Evolutionary conservation across 2,888 invertebrate genomes (phyloP).

Genomic region (Drosophila siamana): DNA sequence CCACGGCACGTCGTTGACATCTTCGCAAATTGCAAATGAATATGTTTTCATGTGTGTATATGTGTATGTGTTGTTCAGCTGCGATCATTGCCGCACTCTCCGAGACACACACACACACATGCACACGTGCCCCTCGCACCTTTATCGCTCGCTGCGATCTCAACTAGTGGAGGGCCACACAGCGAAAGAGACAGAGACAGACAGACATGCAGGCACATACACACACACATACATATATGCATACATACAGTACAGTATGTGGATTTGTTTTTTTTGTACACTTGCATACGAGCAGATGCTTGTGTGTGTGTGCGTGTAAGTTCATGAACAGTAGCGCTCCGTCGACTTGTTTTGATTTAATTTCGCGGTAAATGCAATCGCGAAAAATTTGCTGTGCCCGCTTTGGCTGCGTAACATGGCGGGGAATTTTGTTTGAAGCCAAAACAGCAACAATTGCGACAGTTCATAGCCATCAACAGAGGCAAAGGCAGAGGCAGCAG

Average conservation of each 20-base stretch:
- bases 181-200: conserved; percentile 17
- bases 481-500: conserved; percentile 23
- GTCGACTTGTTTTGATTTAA: conserved; percentile 75
- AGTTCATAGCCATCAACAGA: conserved; percentile 21
- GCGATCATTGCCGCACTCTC: conserved; percentile 55
- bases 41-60: conserved; percentile 50
- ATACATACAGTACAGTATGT: background rate
- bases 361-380: conserved; percentile 79
- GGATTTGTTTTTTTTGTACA: conserved; percentile 5
- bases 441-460: conserved; percentile 52
- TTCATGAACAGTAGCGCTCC: conserved; percentile 70
- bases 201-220: conserved; percentile 40
- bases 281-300: conserved; percentile 13
- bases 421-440: conserved; percentile 78
- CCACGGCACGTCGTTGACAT: conserved; percentile 71
- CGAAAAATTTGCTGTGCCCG: conserved; percentile 47
- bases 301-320: conserved; percentile 52
- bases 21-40: conserved; percentile 80
- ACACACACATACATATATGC: conserved; percentile 1
- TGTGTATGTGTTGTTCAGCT: conserved; percentile 40
- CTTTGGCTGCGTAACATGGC: conserved; percentile 68
- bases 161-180: conserved; percentile 47
- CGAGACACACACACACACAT: conserved; percentile 30
- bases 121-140: conserved; percentile 51
- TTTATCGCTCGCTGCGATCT: conserved; percentile 55